Conservation (phyloP, 2,113 vertebrate genomes). For the Rhombomys opimus region DNA sequence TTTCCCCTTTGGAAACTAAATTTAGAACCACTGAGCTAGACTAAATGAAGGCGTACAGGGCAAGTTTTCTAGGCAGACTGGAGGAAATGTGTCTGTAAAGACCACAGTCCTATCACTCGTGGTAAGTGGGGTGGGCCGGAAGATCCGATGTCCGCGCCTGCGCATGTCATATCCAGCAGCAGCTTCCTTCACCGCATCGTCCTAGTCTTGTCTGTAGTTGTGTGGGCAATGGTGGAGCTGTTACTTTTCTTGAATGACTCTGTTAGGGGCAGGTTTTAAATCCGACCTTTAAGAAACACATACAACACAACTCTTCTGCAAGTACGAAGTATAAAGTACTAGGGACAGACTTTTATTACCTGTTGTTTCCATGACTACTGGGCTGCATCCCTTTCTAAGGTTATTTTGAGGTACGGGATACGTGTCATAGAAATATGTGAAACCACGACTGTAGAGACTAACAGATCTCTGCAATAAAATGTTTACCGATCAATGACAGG, state of each 20-base stretch:
- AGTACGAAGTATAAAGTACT: not conserved
- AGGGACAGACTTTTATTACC: not conserved
- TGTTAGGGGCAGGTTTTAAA: slow-evolving; percentile 3
- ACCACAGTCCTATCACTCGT: not conserved
- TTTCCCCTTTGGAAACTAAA: not conserved
- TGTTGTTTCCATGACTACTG: not conserved
- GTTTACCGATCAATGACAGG: not conserved
- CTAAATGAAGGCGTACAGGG: slow-evolving; percentile 4
- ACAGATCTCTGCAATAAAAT: not conserved
- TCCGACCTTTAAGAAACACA: slow-evolving; percentile 47
- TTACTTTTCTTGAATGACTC: not conserved
- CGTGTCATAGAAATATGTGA: not conserved
- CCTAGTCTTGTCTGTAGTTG: not conserved
- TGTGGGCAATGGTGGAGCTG: not conserved
- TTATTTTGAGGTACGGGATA: not conserved
- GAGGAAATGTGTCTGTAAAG: not conserved
- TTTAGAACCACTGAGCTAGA: slow-evolving; percentile 15
- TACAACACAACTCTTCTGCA: not conserved
- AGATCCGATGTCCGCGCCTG: not conserved
- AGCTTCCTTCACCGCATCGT: not conserved
- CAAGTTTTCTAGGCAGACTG: not conserved
- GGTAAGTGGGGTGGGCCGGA: not conserved
- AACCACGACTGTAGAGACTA: not conserved
- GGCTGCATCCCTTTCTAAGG: not conserved
- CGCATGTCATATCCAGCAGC: not conserved